Base-by-base conservation (phyloP, 92 coral and sea anemone species). In the Phymanthus crucifer region DNA sequence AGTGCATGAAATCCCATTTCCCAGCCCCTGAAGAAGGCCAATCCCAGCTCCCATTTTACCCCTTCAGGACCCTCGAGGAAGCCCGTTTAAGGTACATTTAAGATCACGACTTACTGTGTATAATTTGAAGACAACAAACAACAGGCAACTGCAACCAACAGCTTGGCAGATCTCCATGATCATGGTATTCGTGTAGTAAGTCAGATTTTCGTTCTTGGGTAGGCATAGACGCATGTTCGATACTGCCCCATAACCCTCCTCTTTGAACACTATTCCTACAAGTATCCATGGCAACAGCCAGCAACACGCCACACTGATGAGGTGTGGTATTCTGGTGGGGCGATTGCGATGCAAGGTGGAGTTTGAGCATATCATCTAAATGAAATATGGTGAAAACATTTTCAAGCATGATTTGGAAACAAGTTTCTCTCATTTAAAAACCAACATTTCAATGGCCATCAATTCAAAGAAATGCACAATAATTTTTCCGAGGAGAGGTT, bases 221-320 rank as follows among this genome's bases (percentile, higher is more conserved):
- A 74, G 81, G 79, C 98, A 94, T 23, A 67, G 24, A 1, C 91
- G 89, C 86, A 90, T 83, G 79, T 45, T 84, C 2, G 75, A 6
- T 11, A 72, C 78, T 1, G 9, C 31, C 14, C 70, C 72, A 40
- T 89, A 85, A 19, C 81, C 57, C 11, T 66, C 66, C n/a, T 85
- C 77, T 32, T 82, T 84, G 61, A 94, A 75, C 3, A 91, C 98
- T 72, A 91, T 72, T 40, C 88, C 87, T 13, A 94, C 93, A 14
- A 91, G 97, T 36, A 94, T 91, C 66, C 87, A 81, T n/a, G 98
- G 97, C 35, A 94, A 75, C 70, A 94, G 77, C 88, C 90, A 94
- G 80, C 98, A 94, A 31, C 72, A 58, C 21, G 82, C 58, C 5
- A 93, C 90, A 58, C 88, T 87, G 35, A 94, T 77, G 40, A 87